Percentiles rank a stretch among this genome's conserved stretches.
Conservation (phyloP, 2,113 vertebrate genomes). For the Scomber japonicus region DNA sequence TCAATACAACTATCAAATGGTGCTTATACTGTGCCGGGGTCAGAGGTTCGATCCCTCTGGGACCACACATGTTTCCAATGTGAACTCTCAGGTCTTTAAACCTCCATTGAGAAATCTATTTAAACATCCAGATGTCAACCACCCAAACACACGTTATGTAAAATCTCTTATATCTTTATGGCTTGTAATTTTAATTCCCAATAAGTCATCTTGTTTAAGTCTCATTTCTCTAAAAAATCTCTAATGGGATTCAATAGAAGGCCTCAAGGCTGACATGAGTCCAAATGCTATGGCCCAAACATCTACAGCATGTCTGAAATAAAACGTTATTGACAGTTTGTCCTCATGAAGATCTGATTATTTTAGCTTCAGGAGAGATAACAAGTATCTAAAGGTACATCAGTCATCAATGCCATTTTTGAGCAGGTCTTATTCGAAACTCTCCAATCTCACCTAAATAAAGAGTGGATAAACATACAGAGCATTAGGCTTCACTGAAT, state of each 20-base stretch:
- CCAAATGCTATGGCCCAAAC: constrained; percentile 15
- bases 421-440: neutral
- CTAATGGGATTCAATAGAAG: constrained; percentile 23
- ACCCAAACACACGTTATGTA: constrained; percentile 47
- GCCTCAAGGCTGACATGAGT: constrained; percentile 23
- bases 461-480: too few relatives aligned
- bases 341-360: neutral
- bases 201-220: constrained; percentile 25
- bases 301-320: neutral
- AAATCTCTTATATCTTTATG: constrained; percentile 49
- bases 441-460: too few relatives aligned
- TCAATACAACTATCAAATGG: constrained; percentile 2
- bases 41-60: constrained; percentile 28
- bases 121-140: constrained; percentile 45
- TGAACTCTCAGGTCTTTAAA: constrained; percentile 24
- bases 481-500: too few relatives aligned
- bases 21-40: constrained; percentile 7
- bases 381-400: neutral
- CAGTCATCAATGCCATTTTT: neutral
- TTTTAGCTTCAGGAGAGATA: neutral
- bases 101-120: neutral
- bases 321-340: neutral
- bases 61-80: constrained; percentile 48
- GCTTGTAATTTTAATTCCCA: constrained; percentile 37
- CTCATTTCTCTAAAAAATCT: constrained; percentile 14